These are phyloP conservation scores for Phalloptychus januarius DNA, from an alignment of 2,797 vertebrate species.

Conservation along the genomic window DNA sequence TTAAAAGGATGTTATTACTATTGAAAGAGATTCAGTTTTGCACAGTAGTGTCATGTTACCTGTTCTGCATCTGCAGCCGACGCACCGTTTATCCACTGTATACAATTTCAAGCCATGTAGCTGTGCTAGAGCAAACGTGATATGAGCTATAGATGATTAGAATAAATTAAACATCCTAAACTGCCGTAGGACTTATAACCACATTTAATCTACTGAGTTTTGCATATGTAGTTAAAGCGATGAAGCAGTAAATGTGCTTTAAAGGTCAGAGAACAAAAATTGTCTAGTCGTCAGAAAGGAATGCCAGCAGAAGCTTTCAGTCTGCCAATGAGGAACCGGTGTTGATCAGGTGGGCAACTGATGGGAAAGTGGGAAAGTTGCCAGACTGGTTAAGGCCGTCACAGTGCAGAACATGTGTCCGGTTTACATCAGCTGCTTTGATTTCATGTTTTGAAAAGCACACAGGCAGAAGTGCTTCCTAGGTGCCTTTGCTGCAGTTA, in stretches of 20 bases:
- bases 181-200: background rate
- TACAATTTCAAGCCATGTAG: background rate
- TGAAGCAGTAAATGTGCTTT: background rate
- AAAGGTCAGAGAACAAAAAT: constrained; percentile 1
- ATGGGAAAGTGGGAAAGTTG: constrained; percentile 58
- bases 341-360: constrained; percentile 67
- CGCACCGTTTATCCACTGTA: background rate
- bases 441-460: constrained; percentile 29
- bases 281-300: background rate
- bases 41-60: background rate
- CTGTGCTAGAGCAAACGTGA: constrained; percentile 31
- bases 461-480: constrained; percentile 1
- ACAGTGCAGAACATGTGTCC: constrained; percentile 25
- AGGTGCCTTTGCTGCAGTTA: background rate
- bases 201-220: background rate
- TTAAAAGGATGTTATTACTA: constrained; percentile 24
- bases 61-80: background rate
- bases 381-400: constrained; percentile 57
- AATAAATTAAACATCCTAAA: background rate
- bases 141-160: constrained; percentile 25
- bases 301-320: background rate
- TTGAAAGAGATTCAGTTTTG: constrained; percentile 21
- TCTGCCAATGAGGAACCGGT: constrained; percentile 30
- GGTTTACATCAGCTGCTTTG: constrained; percentile 21
- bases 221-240: background rate